Conservation (phyloP, 1,140 invertebrate species). For the Lamellibrachia luymesi region DNA sequence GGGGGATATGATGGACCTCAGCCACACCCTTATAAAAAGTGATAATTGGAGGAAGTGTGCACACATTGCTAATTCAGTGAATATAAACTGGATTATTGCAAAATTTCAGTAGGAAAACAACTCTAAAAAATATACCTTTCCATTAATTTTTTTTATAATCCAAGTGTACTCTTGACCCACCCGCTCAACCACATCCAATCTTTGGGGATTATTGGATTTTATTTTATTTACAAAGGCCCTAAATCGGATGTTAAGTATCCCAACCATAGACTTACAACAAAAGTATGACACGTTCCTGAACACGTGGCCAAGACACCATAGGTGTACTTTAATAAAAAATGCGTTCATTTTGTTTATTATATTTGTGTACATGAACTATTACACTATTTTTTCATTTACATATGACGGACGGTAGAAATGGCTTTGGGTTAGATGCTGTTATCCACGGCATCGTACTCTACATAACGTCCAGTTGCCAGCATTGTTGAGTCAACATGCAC, state of each 20-base stretch:
- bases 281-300: background rate
- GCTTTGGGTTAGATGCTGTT: background rate
- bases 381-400: background rate
- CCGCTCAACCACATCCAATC: too few relatives aligned
- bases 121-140: too few relatives aligned
- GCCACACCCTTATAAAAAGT: too few relatives aligned
- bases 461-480: background rate
- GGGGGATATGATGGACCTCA: too few relatives aligned
- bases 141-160: too few relatives aligned
- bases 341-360: background rate
- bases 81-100: too few relatives aligned
- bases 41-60: too few relatives aligned
- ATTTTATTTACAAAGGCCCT: too few relatives aligned
- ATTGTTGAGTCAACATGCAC: background rate
- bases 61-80: too few relatives aligned
- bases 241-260: background rate
- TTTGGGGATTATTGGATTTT: too few relatives aligned
- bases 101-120: too few relatives aligned
- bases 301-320: background rate
- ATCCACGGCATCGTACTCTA: background rate
- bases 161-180: too few relatives aligned
- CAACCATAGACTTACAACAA: background rate
- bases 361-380: background rate
- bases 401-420: background rate
- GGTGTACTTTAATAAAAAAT: background rate